Evolutionary conservation across 2,113 vertebrate genomes (phyloP), one percentile per base, ranked within the genome.

Genomic region (Antechinus stuartii): DNA sequence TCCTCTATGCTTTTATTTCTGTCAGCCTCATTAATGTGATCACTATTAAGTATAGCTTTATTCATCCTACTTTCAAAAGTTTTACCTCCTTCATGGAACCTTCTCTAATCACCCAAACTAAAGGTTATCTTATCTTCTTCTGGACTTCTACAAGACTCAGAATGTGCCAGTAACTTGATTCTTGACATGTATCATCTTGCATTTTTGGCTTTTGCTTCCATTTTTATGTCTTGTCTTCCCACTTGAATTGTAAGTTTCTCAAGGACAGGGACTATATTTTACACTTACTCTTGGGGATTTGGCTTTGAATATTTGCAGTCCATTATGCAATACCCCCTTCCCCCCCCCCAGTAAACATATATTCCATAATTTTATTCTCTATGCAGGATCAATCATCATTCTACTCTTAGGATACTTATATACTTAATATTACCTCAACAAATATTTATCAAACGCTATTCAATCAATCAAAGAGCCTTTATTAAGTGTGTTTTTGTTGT

Each of bases 1-100:
- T 57, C 93, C 94, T 95, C 76, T 61, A 30, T 24, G 23, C 91
- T 91, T 53, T 92, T 61, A 54, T 30, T 24, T 95, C 96, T 94
- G 92, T 97, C 97, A 97, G 91, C 76, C 50, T 4, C 11, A 7
- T 61, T 61, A 30, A 11, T 30, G 27, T 30, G 27, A 30, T 61
- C 57, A 61, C 27, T 61, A 10, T 57, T 57, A 57, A 26, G 27
- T n/a, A 68, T 35, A 35, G 30, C 25, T 46, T 90, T 61, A 90
- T 55, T 95, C 95, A 94, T 68, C 76, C 95, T 0, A 27, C 54
- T 22, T 25, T 93, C 30, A 68, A n/a, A 68, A 35, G 10, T 55
- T 89, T 94, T 50, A n/a, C 92, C 96, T 96, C 97, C 93, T 96
- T 96, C 16, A 6, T 92, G 96, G 95, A 96, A 96, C 90, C 94